Evolutionary conservation across 1,140 invertebrate genomes (phyloP), one percentile per base, ranked within the genome.

Genomic region (Coelopa frigida): DNA sequence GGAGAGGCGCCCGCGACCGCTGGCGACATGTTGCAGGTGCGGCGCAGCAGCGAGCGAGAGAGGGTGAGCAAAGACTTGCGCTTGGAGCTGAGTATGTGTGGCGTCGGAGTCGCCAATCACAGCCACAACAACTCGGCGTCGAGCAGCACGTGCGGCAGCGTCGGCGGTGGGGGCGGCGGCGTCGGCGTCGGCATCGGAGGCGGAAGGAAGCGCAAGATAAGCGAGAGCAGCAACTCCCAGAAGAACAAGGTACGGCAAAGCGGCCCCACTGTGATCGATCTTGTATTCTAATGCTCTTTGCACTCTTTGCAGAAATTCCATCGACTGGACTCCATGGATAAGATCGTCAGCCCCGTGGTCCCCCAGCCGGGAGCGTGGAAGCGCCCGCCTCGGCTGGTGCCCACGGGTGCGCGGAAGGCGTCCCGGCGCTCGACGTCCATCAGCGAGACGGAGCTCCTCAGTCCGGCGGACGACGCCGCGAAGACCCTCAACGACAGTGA

Each of bases 271-370:
- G 27, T 29, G 27, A 29, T 29, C n/a, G 27, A 29, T 29, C n/a
- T 29, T 29, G 7, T 8, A 29, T 8, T 29, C 27, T 29, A 7
- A 29, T 8, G n/a, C 27, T n/a, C 7, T 8, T 11, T 24, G 18
- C 5, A 41, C 11, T 33, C 7, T 44, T 38, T 5, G 5, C 31
- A 63, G 60, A 64, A 81, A 63, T 70, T 83, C 46, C 76, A 83
- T 38, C 74, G 81, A 31, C 68, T 82, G 53, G 80, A 83, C 62
- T 72, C 73, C 5, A 81, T 89, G 68, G 89, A 93, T 70, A 91
- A 90, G 68, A 94, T 94, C 64, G 90, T 94, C 0, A 94, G 89
- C 62, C 89, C 89, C 5, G 89, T 93, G 2, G 84, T 94, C 50
- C 88, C 87, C 11, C 89, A 94, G 56, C 87, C 89, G 1, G 87